Evolutionary conservation across 2,888 invertebrate species (phyloP).

Genomic region (Tupiocoris notatus): DNA sequence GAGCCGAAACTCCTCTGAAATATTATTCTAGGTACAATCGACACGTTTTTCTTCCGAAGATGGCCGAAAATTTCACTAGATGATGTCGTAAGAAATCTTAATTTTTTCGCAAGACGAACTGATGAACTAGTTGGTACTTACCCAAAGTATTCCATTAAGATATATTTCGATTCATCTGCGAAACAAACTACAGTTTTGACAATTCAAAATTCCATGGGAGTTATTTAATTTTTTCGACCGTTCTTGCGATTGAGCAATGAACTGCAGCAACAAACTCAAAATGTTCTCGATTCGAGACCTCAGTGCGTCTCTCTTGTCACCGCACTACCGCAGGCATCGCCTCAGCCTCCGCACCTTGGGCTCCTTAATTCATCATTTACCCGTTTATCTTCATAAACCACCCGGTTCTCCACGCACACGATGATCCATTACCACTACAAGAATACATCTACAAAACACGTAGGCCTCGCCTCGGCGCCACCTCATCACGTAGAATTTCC

Average conservation of each 20-base stretch:
- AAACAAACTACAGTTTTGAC: too few species aligned
- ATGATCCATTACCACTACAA: neutral
- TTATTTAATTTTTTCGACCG: too few species aligned
- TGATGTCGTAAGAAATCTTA: too few species aligned
- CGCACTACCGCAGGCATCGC: neutral
- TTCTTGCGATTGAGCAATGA: too few species aligned
- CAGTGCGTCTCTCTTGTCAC: neutral
- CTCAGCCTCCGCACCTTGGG: neutral
- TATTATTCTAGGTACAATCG: neutral
- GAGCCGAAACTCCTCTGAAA: neutral
- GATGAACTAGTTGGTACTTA: too few species aligned
- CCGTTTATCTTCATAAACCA: slow-evolving; percentile 40
- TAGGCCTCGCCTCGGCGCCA: slow-evolving; percentile 3
- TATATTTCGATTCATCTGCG: too few species aligned
- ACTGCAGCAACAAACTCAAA: too few species aligned
- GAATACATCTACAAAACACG: neutral
- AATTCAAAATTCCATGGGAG: too few species aligned
- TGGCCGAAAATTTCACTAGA: too few species aligned
- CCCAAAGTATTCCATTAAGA: too few species aligned
- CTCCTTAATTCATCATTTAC: slow-evolving; percentile 39
- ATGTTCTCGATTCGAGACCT: neutral
- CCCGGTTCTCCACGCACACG: neutral
- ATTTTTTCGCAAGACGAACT: too few species aligned
- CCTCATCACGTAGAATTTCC: neutral
- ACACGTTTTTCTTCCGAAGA: neutral